Evolutionary conservation across 2,797 vertebrate species (phyloP).

Genomic region (Oreochromis grahami): DNA sequence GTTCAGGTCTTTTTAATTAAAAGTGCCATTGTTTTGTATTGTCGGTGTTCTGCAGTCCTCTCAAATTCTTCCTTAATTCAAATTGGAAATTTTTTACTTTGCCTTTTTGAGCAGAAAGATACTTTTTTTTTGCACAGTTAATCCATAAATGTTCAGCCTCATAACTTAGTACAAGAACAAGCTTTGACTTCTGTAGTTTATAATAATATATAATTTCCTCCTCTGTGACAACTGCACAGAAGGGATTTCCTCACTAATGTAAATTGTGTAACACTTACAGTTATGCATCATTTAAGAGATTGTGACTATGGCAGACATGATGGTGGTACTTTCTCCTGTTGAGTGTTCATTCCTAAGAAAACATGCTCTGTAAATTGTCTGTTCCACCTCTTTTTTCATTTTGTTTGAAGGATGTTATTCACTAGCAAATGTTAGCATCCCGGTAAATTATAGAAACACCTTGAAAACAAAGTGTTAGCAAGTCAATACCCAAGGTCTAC

Average conservation of each 20-base stretch:
- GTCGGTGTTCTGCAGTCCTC: not conserved
- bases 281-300: not conserved
- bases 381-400: not conserved
- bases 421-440: not conserved
- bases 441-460: too few species aligned
- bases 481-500: not conserved
- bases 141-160: not conserved
- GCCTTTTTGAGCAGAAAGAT: not conserved
- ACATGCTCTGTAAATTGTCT: not conserved
- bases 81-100: not conserved
- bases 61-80: not conserved
- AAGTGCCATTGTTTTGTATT: not conserved
- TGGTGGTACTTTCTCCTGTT: not conserved
- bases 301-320: not conserved
- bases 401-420: accelerated
- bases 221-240: not conserved
- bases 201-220: not conserved
- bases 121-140: not conserved
- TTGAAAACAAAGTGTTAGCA: not conserved
- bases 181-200: not conserved
- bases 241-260: not conserved
- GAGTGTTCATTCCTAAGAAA: not conserved
- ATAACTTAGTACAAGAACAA: not conserved
- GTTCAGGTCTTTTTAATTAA: not conserved
- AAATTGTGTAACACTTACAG: not conserved